phyloP scores from a whole-genome alignment of 2,888 invertebrate species.

The Phyto melanocephala region DNA sequence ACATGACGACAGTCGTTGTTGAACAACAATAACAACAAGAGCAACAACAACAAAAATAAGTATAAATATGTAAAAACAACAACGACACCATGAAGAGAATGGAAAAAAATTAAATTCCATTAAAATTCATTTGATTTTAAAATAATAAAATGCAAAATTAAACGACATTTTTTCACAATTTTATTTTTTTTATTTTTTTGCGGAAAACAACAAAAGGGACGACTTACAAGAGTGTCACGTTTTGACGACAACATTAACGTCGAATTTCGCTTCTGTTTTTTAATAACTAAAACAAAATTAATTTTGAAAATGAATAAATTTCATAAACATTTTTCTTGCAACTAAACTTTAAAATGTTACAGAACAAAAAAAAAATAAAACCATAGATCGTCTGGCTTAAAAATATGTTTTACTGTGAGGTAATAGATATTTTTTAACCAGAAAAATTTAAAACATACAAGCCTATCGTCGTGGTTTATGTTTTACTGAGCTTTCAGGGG shows the following conservation, averaged over 20 bases:
- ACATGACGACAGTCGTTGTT: conserved; percentile 32
- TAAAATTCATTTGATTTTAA: conserved; percentile 65
- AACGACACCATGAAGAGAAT: conserved; percentile 7
- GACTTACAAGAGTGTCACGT: conserved; percentile 28
- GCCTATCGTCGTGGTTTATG: no score
- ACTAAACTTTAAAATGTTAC: no score
- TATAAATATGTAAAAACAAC: conserved; percentile 28
- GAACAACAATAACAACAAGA: conserved; percentile 1
- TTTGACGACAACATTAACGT: neutral
- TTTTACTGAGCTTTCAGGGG: no score
- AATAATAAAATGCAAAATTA: conserved; percentile 61
- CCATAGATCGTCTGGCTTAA: no score
- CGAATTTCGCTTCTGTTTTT: neutral
- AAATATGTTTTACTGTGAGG: no score
- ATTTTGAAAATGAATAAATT: neutral
- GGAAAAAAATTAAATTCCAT: conserved; percentile 56
- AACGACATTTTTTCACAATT: conserved; percentile 28
- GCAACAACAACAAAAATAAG: neutral
- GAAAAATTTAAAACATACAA: no score
- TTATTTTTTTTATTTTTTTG: neutral
- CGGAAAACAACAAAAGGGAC: conserved; percentile 1
- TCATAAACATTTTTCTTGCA: neutral
- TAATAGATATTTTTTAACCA: no score
- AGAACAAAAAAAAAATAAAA: no score
- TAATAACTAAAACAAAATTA: neutral